Evolutionary conservation across 2,888 invertebrate genomes (phyloP).

Genomic region (Dioctria rufipes): DNA sequence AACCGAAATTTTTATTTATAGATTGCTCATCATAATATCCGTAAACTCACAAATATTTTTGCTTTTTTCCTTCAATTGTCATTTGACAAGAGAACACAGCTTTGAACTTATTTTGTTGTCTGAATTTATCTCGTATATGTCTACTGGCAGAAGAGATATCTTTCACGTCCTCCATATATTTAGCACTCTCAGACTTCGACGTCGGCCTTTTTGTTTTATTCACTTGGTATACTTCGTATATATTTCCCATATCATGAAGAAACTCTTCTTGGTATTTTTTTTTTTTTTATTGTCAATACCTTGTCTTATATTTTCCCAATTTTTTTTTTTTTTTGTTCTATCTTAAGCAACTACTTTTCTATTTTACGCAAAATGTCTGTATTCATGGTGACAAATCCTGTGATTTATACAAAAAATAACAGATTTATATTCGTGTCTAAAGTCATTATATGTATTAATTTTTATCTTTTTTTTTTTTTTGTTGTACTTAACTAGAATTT

Average conservation of each 20-base stretch:
- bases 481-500: neutral
- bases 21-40: no score
- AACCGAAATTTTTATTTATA: no score
- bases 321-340: neutral
- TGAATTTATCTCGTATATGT: slow-evolving; percentile 28
- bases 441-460: no score
- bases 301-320: neutral
- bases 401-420: neutral
- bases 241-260: slow-evolving; percentile 33
- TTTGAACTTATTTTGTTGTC: slow-evolving; percentile 40
- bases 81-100: slow-evolving; percentile 33
- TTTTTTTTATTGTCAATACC: slow-evolving; percentile 19
- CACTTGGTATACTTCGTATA: neutral
- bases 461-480: neutral
- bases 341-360: neutral
- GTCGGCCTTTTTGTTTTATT: neutral
- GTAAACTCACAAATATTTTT: neutral
- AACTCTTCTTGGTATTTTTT: slow-evolving; percentile 3
- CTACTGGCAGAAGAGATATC: slow-evolving; percentile 24
- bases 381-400: neutral
- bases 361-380: neutral
- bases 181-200: slow-evolving; percentile 5
- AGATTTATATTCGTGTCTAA: no score
- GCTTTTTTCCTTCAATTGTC: slow-evolving; percentile 17
- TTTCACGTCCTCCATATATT: slow-evolving; percentile 33